Percentiles rank a stretch among this genome's conserved stretches.
Evolutionary conservation across 1,140 invertebrate genomes (phyloP).

Genomic region (Lepidurus packardi): DNA sequence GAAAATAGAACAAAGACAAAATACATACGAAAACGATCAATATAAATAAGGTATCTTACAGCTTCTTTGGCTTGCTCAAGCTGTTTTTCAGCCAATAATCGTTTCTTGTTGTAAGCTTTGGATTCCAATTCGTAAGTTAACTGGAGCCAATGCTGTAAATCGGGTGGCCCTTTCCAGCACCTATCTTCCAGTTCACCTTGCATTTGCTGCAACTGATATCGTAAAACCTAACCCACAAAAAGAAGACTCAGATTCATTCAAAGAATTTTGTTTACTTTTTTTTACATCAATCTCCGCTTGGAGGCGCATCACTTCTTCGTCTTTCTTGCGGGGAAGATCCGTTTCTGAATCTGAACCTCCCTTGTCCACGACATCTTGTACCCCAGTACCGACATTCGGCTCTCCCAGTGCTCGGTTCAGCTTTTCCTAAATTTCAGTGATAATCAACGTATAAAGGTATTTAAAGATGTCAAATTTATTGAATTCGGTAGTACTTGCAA

Average conservation of each 20-base stretch:
- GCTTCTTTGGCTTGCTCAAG: constrained; percentile 80
- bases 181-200: constrained; percentile 82
- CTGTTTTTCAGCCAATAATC: constrained; percentile 74
- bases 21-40: constrained; percentile 29
- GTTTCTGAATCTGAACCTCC: constrained; percentile 23
- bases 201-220: constrained; percentile 71
- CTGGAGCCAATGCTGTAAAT: constrained; percentile 89
- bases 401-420: constrained; percentile 34
- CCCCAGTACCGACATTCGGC: constrained; percentile 23
- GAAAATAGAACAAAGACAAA: constrained; percentile 29
- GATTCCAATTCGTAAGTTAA: constrained; percentile 90
- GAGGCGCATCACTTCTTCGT: constrained; percentile 36
- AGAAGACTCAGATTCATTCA: not conserved
- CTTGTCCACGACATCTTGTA: constrained; percentile 3
- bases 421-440: constrained; percentile 15
- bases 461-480: not conserved
- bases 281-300: constrained; percentile 37
- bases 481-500: constrained; percentile 57
- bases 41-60: constrained; percentile 49
- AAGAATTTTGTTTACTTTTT: not conserved
- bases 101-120: constrained; percentile 78
- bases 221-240: constrained; percentile 56
- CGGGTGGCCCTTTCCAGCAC: constrained; percentile 75
- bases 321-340: constrained; percentile 25
- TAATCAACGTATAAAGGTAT: not conserved